Evolutionary conservation across 2,888 invertebrate species (phyloP), one percentile per base, ranked within the genome.

Genomic region (Branchipolynoe longqiensis): DNA sequence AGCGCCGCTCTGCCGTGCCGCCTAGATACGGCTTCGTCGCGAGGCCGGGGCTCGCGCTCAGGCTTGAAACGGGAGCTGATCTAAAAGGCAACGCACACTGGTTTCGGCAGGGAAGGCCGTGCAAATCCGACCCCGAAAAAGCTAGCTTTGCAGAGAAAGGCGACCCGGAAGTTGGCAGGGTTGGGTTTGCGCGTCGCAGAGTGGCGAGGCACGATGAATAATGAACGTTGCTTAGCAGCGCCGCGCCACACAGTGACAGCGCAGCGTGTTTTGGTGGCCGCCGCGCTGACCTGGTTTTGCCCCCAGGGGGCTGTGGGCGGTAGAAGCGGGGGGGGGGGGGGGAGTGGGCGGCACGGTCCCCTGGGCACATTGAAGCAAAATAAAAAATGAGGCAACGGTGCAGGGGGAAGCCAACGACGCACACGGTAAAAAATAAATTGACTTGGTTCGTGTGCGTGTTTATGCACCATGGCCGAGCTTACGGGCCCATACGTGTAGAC

Each of bases 221-320:
- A 69, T 69, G 69, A 36, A 69, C 38, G 69, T 69, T 69, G 69
- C 69, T 38, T 69, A 69, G 69, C 69, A 78, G 78, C 54, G 48
- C 48, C 48, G n/a, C 1, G 6, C 12, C 14, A 0, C 12, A 25
- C 31, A 33, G 22, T 1, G 78, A 28, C 31, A 54, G 1, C n/a
- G 78, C 4, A 22, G 28, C 22, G 41, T n/a, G 1, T 0, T 2
- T 2, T 28, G 38, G 73, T 22, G 78, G 25, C 25, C 14, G 4
- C 12, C 12, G 48, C 41, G 0, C 33, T 69, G 69, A 69, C 69
- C 69, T 69, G n/a, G 25, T 69, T 69, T 69, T n/a, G 38, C 69
- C 69, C 36, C 69, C 22, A 38, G 36, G 14, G 62, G 31, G 48
- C 28, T 25, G 48, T 41, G 41, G 41, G 62, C 31, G n/a, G 62